A percentile compares a stretch with the other conserved stretches of the same genome.
Conservation (phyloP, 2,113 vertebrate genomes). For the Calypte anna region DNA sequence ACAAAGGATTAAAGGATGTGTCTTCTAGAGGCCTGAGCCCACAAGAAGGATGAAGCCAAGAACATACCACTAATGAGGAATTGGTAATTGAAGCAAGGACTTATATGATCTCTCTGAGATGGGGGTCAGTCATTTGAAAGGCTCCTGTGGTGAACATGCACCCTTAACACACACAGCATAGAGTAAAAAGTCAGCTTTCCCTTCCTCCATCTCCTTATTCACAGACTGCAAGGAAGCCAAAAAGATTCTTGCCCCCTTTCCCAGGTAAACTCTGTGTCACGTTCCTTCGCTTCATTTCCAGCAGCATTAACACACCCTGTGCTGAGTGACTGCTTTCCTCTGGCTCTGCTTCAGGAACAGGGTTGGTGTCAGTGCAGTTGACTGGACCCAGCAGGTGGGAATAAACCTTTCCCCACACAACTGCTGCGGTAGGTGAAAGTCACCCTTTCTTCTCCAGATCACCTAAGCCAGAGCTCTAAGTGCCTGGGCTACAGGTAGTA, state of each 20-base stretch:
- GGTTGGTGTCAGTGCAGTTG: background rate
- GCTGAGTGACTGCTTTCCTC: background rate
- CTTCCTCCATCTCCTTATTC: background rate
- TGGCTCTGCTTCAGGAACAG: background rate
- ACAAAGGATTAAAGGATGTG: background rate
- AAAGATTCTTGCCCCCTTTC: background rate
- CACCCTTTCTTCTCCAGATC: background rate
- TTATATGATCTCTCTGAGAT: accelerated
- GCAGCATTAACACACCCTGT: background rate
- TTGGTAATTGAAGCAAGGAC: background rate
- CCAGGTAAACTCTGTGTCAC: background rate
- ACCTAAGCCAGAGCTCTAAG: background rate
- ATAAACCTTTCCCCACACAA: background rate
- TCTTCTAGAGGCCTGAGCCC: background rate
- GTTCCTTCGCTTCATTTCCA: background rate
- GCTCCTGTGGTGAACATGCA: background rate
- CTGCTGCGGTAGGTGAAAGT: background rate
- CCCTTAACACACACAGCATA: accelerated
- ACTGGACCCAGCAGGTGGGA: background rate
- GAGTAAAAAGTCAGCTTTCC: background rate
- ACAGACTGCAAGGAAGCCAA: background rate
- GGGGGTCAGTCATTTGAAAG: background rate
- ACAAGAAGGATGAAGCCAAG: background rate
- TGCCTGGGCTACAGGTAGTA: background rate
- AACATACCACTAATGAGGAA: background rate